phyloP scores from a whole-genome alignment of 1,140 invertebrate genomes.

The Scaptomyza graminum region DNA sequence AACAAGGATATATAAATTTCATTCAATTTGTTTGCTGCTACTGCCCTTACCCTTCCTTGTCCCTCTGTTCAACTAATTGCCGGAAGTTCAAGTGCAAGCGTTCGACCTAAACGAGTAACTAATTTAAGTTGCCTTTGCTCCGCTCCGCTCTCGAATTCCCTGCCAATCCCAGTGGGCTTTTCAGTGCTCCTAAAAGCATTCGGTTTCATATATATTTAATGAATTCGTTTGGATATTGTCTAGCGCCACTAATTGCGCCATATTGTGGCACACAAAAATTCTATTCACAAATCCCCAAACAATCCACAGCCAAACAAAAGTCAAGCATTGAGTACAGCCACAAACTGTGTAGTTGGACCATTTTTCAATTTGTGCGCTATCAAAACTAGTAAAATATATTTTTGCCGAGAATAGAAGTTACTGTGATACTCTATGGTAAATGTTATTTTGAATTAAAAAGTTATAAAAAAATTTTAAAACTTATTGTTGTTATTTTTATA shows the following conservation, averaged over 20 bases:
- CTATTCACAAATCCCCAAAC: constrained; percentile 67
- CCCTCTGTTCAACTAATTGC: constrained; percentile 55
- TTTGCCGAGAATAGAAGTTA: neutral
- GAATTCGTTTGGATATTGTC: constrained; percentile 41
- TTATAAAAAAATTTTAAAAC: too few species aligned
- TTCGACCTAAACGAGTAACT: neutral
- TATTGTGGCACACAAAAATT: constrained; percentile 56
- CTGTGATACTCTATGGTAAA: constrained; percentile 19
- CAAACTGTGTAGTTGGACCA: constrained; percentile 10
- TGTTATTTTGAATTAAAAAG: too few species aligned
- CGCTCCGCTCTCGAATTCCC: neutral
- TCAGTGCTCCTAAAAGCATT: constrained; percentile 55
- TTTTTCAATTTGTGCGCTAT: constrained; percentile 43
- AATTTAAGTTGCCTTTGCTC: constrained; percentile 10
- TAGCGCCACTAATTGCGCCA: constrained; percentile 62
- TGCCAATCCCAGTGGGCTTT: constrained; percentile 4
- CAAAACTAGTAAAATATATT: constrained; percentile 20
- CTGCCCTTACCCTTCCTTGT: neutral
- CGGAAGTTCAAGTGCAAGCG: constrained; percentile 62
- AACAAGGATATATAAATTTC: constrained; percentile 49
- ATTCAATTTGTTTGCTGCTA: constrained; percentile 17
- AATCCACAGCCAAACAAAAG: constrained; percentile 46
- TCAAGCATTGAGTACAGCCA: constrained; percentile 13
- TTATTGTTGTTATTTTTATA: too few species aligned
- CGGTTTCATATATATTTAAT: constrained; percentile 70